Evolutionary conservation across 2,113 vertebrate species (phyloP).

Genomic region (Paramisgurnus dabryanus): DNA sequence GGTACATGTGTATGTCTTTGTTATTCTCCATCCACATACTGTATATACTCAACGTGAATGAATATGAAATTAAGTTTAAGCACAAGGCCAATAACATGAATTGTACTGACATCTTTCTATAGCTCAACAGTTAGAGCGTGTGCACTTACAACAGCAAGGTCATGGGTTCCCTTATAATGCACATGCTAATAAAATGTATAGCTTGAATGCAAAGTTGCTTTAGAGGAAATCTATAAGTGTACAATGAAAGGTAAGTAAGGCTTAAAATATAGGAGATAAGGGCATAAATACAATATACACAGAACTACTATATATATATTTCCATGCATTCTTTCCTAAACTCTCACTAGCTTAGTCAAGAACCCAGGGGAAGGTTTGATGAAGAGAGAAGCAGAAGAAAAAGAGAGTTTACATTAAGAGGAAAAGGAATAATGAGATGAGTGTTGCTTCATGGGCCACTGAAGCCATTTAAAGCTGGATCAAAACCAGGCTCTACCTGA

Average conservation of each 20-base stretch:
- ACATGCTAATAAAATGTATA: no score
- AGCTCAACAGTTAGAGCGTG: no score
- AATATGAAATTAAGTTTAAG: slow-evolving; percentile 16
- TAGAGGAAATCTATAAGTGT: no score
- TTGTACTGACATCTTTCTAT: not conserved
- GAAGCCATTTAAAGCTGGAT: slow-evolving; percentile 41
- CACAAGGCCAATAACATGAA: not conserved
- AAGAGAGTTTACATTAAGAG: slow-evolving; percentile 26
- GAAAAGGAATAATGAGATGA: slow-evolving; percentile 13
- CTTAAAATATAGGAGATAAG: not conserved
- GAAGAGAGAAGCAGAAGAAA: slow-evolving; percentile 14
- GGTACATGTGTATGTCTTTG: slow-evolving; percentile 7
- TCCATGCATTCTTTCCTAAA: not conserved
- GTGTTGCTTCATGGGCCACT: not conserved
- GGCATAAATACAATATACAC: slow-evolving; percentile 6
- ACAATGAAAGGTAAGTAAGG: not conserved
- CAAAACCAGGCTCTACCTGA: slow-evolving; percentile 38
- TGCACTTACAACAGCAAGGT: no score
- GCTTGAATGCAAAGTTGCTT: no score
- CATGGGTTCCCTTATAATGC: no score
- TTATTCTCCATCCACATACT: not conserved
- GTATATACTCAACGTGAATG: slow-evolving; percentile 3
- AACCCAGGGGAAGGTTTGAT: slow-evolving; percentile 29
- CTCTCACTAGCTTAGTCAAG: slow-evolving; percentile 21
- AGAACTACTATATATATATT: not conserved